A percentile compares a stretch with the other conserved stretches of the same genome.
phyloP scores from a whole-genome alignment of 1,140 invertebrate genomes.

The Ceratosolen solmsi region DNA sequence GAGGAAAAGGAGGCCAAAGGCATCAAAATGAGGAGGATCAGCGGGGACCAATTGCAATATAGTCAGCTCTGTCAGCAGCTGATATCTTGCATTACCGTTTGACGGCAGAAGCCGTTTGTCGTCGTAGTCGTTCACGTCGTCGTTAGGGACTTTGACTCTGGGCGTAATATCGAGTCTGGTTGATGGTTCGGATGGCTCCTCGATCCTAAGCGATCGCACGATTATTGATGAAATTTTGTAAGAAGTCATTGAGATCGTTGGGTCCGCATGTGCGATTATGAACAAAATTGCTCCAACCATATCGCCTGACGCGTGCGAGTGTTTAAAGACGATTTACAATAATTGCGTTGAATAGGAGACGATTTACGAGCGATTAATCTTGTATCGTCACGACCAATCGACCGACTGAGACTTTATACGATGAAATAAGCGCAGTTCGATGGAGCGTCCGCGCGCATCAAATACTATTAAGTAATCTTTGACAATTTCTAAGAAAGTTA shows the following conservation, averaged over 20 bases:
- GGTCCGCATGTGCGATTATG: not conserved
- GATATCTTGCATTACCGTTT: slow-evolving; percentile 89
- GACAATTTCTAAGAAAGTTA: not conserved
- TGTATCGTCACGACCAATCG: not conserved
- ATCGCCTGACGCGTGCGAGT: not conserved
- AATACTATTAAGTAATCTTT: slow-evolving; percentile 7
- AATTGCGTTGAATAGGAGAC: not conserved
- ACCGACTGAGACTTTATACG: not conserved
- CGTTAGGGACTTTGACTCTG: not conserved
- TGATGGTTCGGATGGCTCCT: not conserved
- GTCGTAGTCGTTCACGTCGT: not conserved
- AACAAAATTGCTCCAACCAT: not conserved
- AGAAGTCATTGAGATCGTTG: not conserved
- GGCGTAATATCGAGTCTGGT: not conserved
- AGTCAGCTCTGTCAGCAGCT: slow-evolving; percentile 92
- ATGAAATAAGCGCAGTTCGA: too few species aligned
- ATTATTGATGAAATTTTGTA: not conserved
- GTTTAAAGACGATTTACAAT: not conserved
- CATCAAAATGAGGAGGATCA: slow-evolving; percentile 91
- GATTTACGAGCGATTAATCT: not conserved
- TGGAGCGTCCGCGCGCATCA: not conserved
- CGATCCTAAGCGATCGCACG: not conserved
- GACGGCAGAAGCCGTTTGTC: slow-evolving; percentile 69
- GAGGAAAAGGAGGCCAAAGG: slow-evolving; percentile 85
- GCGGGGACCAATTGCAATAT: slow-evolving; percentile 92